Percentiles rank a stretch among this genome's conserved stretches.
These are phyloP conservation scores for Carterocephalus palaemon DNA, from an alignment of 2,888 invertebrate species.

Conservation along the genomic window DNA sequence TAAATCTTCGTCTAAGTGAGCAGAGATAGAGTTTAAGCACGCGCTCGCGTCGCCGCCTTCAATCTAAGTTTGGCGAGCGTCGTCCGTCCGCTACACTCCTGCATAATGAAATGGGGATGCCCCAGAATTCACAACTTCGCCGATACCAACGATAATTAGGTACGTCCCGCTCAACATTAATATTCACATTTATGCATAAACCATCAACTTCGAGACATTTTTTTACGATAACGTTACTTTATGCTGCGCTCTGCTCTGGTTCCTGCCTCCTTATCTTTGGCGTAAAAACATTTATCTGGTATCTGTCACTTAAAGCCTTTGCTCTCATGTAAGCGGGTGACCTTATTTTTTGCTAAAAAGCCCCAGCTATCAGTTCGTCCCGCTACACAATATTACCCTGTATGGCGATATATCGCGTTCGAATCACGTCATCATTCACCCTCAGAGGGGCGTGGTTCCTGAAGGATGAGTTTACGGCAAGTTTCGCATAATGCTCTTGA, in stretches of 20 bases:
- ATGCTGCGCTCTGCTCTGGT: constrained; percentile 40
- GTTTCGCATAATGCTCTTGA: constrained; percentile 45
- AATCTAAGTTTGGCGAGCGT: constrained; percentile 73
- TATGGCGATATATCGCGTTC: constrained; percentile 67
- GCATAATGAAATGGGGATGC: constrained; percentile 70
- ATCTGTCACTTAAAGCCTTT: constrained; percentile 75
- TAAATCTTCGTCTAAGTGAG: constrained; percentile 67
- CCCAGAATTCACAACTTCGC: constrained; percentile 53
- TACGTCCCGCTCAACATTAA: constrained; percentile 40
- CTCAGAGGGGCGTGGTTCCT: constrained; percentile 52
- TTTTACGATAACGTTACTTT: constrained; percentile 20
- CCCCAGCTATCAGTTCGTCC: constrained; percentile 67
- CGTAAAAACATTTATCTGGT: constrained; percentile 75
- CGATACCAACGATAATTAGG: constrained; percentile 66
- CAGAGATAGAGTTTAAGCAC: constrained; percentile 69
- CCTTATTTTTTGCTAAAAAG: constrained; percentile 74
- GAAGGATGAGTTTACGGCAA: constrained; percentile 52
- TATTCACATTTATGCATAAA: constrained; percentile 28
- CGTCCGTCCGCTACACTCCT: constrained; percentile 65
- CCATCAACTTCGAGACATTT: not conserved
- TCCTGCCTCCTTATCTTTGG: constrained; percentile 60
- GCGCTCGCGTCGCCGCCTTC: constrained; percentile 69
- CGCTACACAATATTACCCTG: constrained; percentile 72
- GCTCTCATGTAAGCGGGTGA: constrained; percentile 73
- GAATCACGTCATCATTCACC: constrained; percentile 71